These are phyloP conservation scores for Oeneis ivallda DNA, from an alignment of 2,888 invertebrate species.

Conservation along the genomic window DNA sequence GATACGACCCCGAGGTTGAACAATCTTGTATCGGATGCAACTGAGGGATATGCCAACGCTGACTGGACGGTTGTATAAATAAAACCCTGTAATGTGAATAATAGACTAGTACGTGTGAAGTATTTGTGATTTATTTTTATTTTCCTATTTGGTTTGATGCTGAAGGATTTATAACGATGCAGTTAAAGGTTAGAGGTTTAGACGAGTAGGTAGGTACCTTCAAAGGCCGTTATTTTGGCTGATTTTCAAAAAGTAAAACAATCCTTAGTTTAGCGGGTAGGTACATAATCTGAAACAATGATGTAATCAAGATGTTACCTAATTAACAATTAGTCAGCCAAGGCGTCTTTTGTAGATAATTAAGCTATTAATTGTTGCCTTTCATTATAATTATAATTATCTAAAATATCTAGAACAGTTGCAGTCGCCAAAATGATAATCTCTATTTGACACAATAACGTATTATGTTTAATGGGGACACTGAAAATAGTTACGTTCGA, in stretches of 20 bases:
- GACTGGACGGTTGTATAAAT: conserved; percentile 68
- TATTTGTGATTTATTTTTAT: conserved; percentile 33
- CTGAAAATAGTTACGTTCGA: conserved; percentile 18
- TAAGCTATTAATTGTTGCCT: conserved; percentile 5
- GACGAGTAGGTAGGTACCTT: conserved; percentile 1
- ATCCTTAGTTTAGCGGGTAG: neutral
- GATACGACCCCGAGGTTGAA: conserved; percentile 49
- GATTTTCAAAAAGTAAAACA: neutral
- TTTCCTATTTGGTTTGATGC: conserved; percentile 13
- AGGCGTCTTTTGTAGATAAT: conserved; percentile 1
- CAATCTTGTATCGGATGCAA: neutral
- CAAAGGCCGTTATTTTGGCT: neutral
- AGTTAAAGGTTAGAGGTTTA: conserved; percentile 18
- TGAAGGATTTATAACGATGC: conserved; percentile 18
- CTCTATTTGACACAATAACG: conserved; percentile 35
- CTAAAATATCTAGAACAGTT: conserved; percentile 27
- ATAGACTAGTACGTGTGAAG: conserved; percentile 37
- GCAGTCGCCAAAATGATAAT: conserved; percentile 38
- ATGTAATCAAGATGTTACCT: neutral
- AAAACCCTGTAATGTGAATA: conserved; percentile 76
- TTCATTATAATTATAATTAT: conserved; percentile 19
- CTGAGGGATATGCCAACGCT: conserved; percentile 54
- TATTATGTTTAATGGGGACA: conserved; percentile 15
- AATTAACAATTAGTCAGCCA: neutral
- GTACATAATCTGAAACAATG: neutral